phyloP scores from a whole-genome alignment of 2,888 invertebrate species.

The Athrips mouffetella region DNA sequence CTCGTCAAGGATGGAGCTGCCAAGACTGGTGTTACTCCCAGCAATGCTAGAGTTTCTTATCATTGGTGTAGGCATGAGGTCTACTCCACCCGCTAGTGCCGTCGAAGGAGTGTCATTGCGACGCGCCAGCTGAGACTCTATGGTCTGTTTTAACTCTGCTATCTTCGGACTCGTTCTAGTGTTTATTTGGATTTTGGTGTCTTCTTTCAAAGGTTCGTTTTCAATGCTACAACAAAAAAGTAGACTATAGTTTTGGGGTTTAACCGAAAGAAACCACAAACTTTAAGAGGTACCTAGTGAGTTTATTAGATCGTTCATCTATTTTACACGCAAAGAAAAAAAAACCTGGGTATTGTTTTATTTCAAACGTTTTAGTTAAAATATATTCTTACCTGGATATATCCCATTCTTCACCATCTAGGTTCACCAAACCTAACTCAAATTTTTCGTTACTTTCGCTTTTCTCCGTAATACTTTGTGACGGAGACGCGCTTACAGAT shows the following conservation, averaged over 20 bases:
- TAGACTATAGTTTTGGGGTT: no score
- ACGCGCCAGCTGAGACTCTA: conserved; percentile 72
- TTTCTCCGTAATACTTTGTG: conserved; percentile 66
- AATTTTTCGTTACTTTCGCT: conserved; percentile 57
- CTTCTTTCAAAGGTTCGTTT: conserved; percentile 56
- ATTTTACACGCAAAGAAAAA: no score
- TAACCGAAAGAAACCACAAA: no score
- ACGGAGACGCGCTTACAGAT: conserved; percentile 73
- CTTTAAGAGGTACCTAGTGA: no score
- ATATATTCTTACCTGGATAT: conserved; percentile 63
- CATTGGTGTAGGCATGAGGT: conserved; percentile 47
- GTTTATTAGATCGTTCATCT: no score
- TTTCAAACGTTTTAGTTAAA: background rate
- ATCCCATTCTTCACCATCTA: conserved; percentile 74
- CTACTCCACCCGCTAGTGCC: conserved; percentile 55
- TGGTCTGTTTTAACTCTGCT: conserved; percentile 74
- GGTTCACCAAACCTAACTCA: conserved; percentile 58
- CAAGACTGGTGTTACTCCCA: conserved; percentile 70
- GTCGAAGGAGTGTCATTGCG: conserved; percentile 56
- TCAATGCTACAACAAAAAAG: conserved; percentile 54
- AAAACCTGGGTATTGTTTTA: background rate
- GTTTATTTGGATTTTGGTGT: conserved; percentile 60
- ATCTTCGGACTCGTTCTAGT: conserved; percentile 75
- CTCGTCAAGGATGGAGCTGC: conserved; percentile 70
- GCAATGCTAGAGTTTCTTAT: conserved; percentile 47